phyloP scores from a whole-genome alignment of 92 coral and sea anemone genomes.

The Porites evermanni region DNA sequence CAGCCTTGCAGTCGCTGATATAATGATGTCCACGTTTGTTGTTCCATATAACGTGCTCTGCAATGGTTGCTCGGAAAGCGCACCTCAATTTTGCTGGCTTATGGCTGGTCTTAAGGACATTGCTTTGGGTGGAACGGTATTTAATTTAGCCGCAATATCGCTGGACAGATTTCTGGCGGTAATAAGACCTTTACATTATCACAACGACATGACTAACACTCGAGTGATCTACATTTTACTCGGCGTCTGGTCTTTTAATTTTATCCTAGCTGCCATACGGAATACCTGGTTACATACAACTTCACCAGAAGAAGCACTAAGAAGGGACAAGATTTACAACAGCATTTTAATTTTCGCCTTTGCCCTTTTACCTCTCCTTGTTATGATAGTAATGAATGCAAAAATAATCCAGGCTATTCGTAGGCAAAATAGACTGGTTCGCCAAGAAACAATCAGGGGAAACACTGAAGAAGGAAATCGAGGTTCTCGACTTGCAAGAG shows the following conservation, averaged over 20 bases:
- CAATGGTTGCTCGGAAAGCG: conserved; percentile 26
- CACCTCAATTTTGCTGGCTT: conserved; percentile 49
- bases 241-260: conserved; percentile 60
- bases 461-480: not conserved
- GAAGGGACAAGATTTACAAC: conserved; percentile 58
- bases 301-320: conserved; percentile 13
- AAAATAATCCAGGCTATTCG: conserved; percentile 57
- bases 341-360: conserved; percentile 55
- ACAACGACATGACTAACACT: conserved; percentile 63
- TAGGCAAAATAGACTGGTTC: conserved; percentile 28
- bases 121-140: conserved; percentile 58
- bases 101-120: conserved; percentile 67
- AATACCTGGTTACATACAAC: conserved; percentile 59
- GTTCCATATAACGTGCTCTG: conserved; percentile 75
- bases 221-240: conserved; percentile 40
- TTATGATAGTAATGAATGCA: conserved; percentile 56
- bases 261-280: conserved; percentile 32
- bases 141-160: conserved; percentile 73
- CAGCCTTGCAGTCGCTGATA: conserved; percentile 67
- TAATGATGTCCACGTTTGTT: conserved; percentile 57
- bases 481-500: not conserved
- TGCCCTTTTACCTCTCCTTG: conserved; percentile 59
- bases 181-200: conserved; percentile 68
- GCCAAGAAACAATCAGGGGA: not conserved
- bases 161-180: conserved; percentile 73